Percentiles rank a stretch among this genome's conserved stretches.
These are phyloP conservation scores for Palaemon carinicauda DNA, from an alignment of 1,140 invertebrate genomes.

Conservation along the genomic window DNA sequence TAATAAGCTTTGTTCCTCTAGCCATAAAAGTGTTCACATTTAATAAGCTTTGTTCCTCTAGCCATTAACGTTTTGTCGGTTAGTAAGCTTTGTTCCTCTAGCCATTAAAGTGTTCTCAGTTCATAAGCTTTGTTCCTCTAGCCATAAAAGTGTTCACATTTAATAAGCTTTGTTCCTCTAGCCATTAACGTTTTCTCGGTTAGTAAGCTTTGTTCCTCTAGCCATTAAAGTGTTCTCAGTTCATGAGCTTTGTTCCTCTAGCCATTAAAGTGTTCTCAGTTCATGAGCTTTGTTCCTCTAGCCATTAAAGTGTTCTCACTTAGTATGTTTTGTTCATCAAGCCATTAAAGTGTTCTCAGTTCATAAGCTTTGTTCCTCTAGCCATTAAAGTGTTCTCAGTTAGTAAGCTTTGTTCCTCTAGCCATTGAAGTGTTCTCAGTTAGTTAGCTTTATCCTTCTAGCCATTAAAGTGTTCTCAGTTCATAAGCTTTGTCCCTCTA, in stretches of 20 bases:
- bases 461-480: too few species aligned
- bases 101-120: conserved; percentile 71
- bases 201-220: conserved; percentile 63
- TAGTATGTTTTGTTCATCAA: conserved; percentile 60
- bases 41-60: conserved; percentile 63
- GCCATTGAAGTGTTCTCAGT: conserved; percentile 71
- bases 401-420: conserved; percentile 63
- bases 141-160: conserved; percentile 71
- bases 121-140: conserved; percentile 63
- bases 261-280: conserved; percentile 71
- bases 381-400: conserved; percentile 71
- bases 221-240: conserved; percentile 71
- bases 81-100: conserved; percentile 63
- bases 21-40: conserved; percentile 71
- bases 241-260: conserved; percentile 63
- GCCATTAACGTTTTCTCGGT: conserved; percentile 71
- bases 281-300: conserved; percentile 63
- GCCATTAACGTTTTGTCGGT: conserved; percentile 70
- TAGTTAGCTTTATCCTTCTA: neutral
- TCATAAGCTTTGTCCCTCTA: too few species aligned
- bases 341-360: conserved; percentile 71
- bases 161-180: conserved; percentile 63
- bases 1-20: conserved; percentile 63
- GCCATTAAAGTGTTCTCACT: conserved; percentile 71
- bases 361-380: conserved; percentile 63